Conservation (phyloP, 2,797 vertebrate genomes). For the Zenarchopterus dispar region DNA sequence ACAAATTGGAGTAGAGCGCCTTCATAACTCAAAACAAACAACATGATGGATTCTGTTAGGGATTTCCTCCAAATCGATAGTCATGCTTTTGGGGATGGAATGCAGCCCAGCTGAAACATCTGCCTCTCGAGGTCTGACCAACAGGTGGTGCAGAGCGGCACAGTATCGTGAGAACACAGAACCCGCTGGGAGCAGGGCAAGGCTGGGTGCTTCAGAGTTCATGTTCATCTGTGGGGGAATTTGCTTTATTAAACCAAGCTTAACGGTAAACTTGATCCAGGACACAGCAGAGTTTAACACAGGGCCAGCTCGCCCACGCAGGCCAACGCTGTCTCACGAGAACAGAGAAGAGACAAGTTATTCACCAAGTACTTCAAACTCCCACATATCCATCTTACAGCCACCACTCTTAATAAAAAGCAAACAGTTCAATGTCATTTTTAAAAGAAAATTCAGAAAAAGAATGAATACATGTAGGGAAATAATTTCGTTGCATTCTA, state of each 20-base stretch:
- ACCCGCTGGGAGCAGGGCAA: slow-evolving; percentile 51
- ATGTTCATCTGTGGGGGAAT: slow-evolving; percentile 68
- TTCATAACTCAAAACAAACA: slow-evolving; percentile 58
- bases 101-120: slow-evolving; percentile 67
- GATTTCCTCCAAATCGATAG: slow-evolving; percentile 78
- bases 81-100: slow-evolving; percentile 68
- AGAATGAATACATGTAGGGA: slow-evolving; percentile 21
- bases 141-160: slow-evolving; percentile 74
- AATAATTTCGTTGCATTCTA: slow-evolving; percentile 26
- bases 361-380: slow-evolving; percentile 22
- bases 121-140: slow-evolving; percentile 64
- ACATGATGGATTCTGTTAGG: slow-evolving; percentile 66
- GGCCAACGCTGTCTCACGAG: slow-evolving; percentile 31
- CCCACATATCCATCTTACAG: slow-evolving; percentile 33
- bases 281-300: slow-evolving; percentile 45
- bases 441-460: slow-evolving; percentile 11
- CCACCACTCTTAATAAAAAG: slow-evolving; percentile 27
- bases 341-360: slow-evolving; percentile 11
- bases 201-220: slow-evolving; percentile 70
- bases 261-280: slow-evolving; percentile 69
- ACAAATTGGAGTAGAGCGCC: slow-evolving; percentile 32
- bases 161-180: slow-evolving; percentile 76
- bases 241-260: slow-evolving; percentile 66
- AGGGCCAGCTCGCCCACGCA: slow-evolving; percentile 55
- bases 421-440: slow-evolving; percentile 11